Percentiles rank a stretch among this genome's conserved stretches.
Conservation (phyloP, 2,888 invertebrate species). For the Proisotoma minuta region DNA sequence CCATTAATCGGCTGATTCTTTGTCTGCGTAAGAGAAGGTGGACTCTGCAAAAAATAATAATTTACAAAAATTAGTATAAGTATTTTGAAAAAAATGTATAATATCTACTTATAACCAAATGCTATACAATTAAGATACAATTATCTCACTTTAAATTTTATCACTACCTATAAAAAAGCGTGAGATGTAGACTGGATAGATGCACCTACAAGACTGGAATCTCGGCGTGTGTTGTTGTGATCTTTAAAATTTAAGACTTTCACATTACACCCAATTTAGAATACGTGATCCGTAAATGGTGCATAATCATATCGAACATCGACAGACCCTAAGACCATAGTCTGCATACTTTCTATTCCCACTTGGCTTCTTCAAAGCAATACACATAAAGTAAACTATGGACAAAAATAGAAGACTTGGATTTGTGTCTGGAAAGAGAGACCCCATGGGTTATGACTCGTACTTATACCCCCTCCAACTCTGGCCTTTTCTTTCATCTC, state of each 20-base stretch:
- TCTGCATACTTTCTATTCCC: neutral
- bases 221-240: too few relatives aligned
- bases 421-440: neutral
- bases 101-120: neutral
- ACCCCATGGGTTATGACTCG: neutral
- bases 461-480: too few relatives aligned
- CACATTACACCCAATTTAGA: too few relatives aligned
- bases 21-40: slow-evolving; percentile 37
- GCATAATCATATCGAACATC: neutral
- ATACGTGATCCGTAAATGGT: neutral
- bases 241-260: too few relatives aligned
- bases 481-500: too few relatives aligned
- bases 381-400: neutral
- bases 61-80: too few relatives aligned
- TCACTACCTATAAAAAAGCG: neutral
- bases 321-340: neutral
- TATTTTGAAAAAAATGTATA: neutral
- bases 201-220: too few relatives aligned
- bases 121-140: neutral
- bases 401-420: neutral
- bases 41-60: slow-evolving; percentile 33
- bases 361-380: neutral
- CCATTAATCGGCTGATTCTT: slow-evolving; percentile 41
- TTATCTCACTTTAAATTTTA: neutral
- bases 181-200: neutral